Evolutionary conservation across 1,140 invertebrate genomes (phyloP).

Genomic region (Whitmania pigra): DNA sequence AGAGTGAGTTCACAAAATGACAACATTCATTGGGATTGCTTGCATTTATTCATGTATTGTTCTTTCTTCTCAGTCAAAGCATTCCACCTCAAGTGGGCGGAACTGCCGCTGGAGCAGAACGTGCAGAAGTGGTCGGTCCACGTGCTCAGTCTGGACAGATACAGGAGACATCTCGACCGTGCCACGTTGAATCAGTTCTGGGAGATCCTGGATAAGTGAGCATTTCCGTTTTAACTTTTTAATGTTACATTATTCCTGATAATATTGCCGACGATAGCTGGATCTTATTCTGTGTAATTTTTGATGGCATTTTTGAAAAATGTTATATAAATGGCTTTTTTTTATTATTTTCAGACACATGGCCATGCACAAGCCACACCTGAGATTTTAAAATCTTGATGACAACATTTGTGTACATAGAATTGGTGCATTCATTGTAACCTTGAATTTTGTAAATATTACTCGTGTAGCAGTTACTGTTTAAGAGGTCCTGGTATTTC

Average conservation of each 20-base stretch:
- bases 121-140: conserved; percentile 90
- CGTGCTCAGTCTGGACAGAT: conserved; percentile 75
- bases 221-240: conserved; percentile 25
- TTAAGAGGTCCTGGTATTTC: no score
- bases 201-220: conserved; percentile 86
- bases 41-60: conserved; percentile 9
- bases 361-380: conserved; percentile 17
- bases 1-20: conserved; percentile 53
- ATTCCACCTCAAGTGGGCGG: conserved; percentile 93
- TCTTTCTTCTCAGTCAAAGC: conserved; percentile 63
- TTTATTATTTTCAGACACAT: conserved; percentile 14
- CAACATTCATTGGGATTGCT: conserved; percentile 16
- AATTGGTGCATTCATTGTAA: no score
- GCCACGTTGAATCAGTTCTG: conserved; percentile 89
- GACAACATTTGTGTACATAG: no score
- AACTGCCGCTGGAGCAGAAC: conserved; percentile 83
- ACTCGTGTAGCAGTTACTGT: no score
- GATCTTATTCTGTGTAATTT: no score
- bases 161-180: conserved; percentile 87
- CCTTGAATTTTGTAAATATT: no score
- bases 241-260: neutral
- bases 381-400: conserved; percentile 15
- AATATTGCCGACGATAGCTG: no score
- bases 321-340: conserved; percentile 1
- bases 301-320: no score